Evolutionary conservation across 1,140 invertebrate species (phyloP).

Genomic region (Contarinia nasturtii): DNA sequence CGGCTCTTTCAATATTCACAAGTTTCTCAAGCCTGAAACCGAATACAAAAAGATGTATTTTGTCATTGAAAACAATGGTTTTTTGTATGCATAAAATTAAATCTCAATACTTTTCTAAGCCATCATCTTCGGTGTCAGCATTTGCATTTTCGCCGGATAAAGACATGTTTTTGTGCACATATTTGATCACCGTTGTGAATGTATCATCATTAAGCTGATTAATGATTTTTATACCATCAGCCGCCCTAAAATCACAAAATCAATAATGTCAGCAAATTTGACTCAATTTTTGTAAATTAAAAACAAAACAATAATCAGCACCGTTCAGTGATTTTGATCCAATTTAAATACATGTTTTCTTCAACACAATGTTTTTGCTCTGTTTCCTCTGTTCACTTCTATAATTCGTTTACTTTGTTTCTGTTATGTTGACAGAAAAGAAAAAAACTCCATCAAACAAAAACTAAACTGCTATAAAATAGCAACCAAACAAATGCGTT

Average conservation of each 20-base stretch:
- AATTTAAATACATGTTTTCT: constrained; percentile 17
- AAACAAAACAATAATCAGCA: constrained; percentile 2
- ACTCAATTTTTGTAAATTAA: neutral
- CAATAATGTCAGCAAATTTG: neutral
- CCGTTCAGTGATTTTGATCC: constrained; percentile 24
- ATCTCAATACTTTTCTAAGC: neutral
- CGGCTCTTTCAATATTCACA: constrained; percentile 16
- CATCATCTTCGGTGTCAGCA: constrained; percentile 1
- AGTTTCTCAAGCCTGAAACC: constrained; percentile 14
- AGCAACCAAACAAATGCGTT: too few relatives aligned
- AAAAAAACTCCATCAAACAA: too few relatives aligned
- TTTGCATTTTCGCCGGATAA: constrained; percentile 3
- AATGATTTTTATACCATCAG: constrained; percentile 23
- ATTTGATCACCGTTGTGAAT: constrained; percentile 19
- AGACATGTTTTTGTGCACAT: constrained; percentile 22
- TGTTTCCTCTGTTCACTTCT: too few relatives aligned
- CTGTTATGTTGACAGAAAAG: too few relatives aligned
- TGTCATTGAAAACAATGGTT: too few relatives aligned
- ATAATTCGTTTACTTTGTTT: too few relatives aligned
- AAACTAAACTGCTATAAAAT: too few relatives aligned
- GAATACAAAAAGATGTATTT: too few relatives aligned
- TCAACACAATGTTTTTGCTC: too few relatives aligned
- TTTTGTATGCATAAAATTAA: too few relatives aligned
- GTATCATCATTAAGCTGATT: constrained; percentile 20
- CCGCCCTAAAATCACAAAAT: constrained; percentile 13